Evolutionary conservation across 2,113 vertebrate species (phyloP).

Genomic region (Actenoides lindsayi): DNA sequence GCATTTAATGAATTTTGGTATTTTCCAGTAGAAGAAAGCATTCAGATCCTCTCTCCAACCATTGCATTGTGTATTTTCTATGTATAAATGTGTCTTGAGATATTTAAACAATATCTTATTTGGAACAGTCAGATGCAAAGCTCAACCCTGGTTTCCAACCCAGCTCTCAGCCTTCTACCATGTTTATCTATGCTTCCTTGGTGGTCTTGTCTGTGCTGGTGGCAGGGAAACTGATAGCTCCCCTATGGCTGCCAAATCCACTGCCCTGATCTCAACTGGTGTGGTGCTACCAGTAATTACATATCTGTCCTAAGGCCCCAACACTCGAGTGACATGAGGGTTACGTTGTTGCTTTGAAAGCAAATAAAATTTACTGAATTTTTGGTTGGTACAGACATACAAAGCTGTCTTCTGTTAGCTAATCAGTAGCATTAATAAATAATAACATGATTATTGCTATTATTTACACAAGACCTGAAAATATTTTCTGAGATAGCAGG

Average conservation of each 20-base stretch:
- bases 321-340: neutral
- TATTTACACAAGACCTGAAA: neutral
- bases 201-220: conserved; percentile 51
- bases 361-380: neutral
- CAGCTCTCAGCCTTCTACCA: conserved; percentile 4
- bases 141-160: neutral
- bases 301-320: neutral
- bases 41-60: neutral
- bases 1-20: neutral
- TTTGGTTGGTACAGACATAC: neutral
- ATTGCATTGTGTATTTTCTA: neutral
- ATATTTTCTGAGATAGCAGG: neutral
- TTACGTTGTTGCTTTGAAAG: conserved; percentile 46
- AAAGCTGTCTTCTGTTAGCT: neutral
- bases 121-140: neutral
- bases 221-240: conserved; percentile 4
- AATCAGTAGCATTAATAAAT: neutral
- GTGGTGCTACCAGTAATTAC: conserved; percentile 3
- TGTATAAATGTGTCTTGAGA: neutral
- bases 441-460: neutral
- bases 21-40: neutral
- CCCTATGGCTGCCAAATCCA: conserved; percentile 36
- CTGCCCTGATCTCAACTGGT: neutral
- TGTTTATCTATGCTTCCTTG: conserved; percentile 54
- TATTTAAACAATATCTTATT: conserved; percentile 2